Base-by-base conservation (phyloP, 23 tunicate species). In the Corella eumyota region DNA sequence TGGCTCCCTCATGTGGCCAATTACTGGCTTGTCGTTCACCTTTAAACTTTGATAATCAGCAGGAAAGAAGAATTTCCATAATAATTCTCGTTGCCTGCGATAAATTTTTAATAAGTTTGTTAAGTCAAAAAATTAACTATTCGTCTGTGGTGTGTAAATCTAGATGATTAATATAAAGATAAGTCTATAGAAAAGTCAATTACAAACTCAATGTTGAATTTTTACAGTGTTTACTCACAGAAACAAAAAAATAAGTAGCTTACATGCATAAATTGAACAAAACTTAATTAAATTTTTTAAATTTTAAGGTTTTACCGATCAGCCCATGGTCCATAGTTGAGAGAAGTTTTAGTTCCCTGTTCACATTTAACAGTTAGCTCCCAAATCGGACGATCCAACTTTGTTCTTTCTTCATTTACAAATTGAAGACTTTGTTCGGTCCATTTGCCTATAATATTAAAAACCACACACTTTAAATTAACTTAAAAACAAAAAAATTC, bases 311-410 rank as follows among this genome's bases (percentile, higher is more conserved):
- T n/a, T 11, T 51, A 88, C 96, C 90, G 58, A 62, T 92, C 98
- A 5, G 93, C 92, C 98, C 98, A 92, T 0, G 98, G 98, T 29
- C 98, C 81, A 50, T 65, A 92, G 46, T 92, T 92, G 54, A 92
- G 58, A 54, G 69, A 69, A 13, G 83, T 35, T 19, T 69, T 61
- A 50, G 74, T 92, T 15, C 74, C 76, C n/a, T n/a, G n/a, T n/a
- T n/a, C n/a, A 66, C 72, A 83, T 2, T 58, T 63, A 6, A 92
- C 40, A 22, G 36, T 58, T 26, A 92, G 46, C 17, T 83, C 98
- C 79, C 79, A 92, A 15, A 81, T 70, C 3, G 98, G 76, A 36
- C 34, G 56, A 17, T 65, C 57, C 24, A 27, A 13, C 22, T 31
- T 60, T n/a, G n/a, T n/a, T n/a, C n/a, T n/a, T n/a, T n/a, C n/a